A percentile compares a stretch with the other conserved stretches of the same genome.
Evolutionary conservation across 2,888 invertebrate genomes (phyloP).

Genomic region (Romanomermis culicivorax): DNA sequence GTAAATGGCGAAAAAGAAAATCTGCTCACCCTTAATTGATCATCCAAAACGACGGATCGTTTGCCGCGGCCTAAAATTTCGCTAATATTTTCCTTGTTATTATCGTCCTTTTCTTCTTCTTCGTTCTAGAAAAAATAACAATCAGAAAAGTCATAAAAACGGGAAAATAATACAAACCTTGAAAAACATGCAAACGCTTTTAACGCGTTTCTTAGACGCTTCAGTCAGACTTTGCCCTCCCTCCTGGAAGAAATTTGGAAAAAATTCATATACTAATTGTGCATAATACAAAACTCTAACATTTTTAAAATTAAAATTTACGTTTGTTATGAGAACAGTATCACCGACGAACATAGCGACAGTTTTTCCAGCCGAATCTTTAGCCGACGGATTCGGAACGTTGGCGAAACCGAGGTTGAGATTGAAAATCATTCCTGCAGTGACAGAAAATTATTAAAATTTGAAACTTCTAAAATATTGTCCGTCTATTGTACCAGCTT

Average conservation of each 20-base stretch:
- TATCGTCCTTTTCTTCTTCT: constrained; percentile 45
- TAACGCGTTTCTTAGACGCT: constrained; percentile 75
- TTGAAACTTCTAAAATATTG: neutral
- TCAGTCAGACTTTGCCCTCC: constrained; percentile 65
- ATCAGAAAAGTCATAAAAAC: constrained; percentile 6
- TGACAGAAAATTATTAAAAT: no score
- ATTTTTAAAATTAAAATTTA: no score
- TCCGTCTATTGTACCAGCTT: constrained; percentile 40
- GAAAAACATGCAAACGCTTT: constrained; percentile 79
- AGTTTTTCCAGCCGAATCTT: constrained; percentile 52
- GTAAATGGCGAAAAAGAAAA: no score
- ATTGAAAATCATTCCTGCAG: constrained; percentile 70
- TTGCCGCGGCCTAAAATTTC: constrained; percentile 22
- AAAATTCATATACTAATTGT: constrained; percentile 10
- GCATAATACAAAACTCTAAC: no score
- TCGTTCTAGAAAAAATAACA: constrained; percentile 18
- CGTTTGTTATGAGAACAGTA: constrained; percentile 81
- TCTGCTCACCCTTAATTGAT: constrained; percentile 25
- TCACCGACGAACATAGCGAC: constrained; percentile 90
- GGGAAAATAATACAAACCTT: constrained; percentile 34
- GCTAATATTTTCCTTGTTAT: constrained; percentile 25
- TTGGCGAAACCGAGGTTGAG: constrained; percentile 74
- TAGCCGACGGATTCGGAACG: constrained; percentile 58
- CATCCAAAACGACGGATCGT: constrained; percentile 24
- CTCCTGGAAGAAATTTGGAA: constrained; percentile 30